Percentiles rank a stretch among this genome's conserved stretches.
Conservation (phyloP, 1,140 invertebrate genomes). For the Sinonovacula constricta region DNA sequence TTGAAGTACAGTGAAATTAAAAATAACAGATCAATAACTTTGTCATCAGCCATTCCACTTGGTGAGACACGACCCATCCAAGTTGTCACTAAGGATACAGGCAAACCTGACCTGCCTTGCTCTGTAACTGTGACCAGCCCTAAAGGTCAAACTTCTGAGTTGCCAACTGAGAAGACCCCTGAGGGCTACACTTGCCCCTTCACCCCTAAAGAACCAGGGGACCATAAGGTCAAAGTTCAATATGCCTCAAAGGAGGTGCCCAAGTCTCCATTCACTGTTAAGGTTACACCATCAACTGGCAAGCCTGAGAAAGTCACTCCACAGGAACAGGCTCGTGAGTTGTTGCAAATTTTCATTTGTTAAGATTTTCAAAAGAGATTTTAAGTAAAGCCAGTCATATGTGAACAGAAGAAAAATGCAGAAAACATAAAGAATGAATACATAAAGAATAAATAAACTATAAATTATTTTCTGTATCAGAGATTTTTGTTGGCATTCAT, state of each 20-base stretch:
- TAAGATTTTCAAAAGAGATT: too few relatives aligned
- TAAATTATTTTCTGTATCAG: too few relatives aligned
- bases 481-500: too few relatives aligned
- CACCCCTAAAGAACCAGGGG: slow-evolving; percentile 89
- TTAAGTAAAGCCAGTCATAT: too few relatives aligned
- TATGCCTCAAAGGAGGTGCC: slow-evolving; percentile 71
- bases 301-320: slow-evolving; percentile 22
- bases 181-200: slow-evolving; percentile 90
- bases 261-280: slow-evolving; percentile 73
- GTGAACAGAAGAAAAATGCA: too few relatives aligned
- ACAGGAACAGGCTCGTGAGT: slow-evolving; percentile 26
- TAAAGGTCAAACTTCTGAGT: slow-evolving; percentile 81
- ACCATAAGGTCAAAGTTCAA: slow-evolving; percentile 73
- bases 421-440: too few relatives aligned
- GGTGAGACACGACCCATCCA: slow-evolving; percentile 86
- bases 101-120: slow-evolving; percentile 84
- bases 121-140: slow-evolving; percentile 77
- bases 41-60: slow-evolving; percentile 71
- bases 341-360: too few relatives aligned
- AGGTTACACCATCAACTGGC: slow-evolving; percentile 81
- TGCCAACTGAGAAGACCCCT: slow-evolving; percentile 80
- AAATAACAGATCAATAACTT: too few relatives aligned
- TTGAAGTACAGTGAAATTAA: too few relatives aligned
- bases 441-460: too few relatives aligned
- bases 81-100: slow-evolving; percentile 87